These are phyloP conservation scores for Epinotia demarniana DNA, from an alignment of 2,888 invertebrate genomes.

Conservation along the genomic window DNA sequence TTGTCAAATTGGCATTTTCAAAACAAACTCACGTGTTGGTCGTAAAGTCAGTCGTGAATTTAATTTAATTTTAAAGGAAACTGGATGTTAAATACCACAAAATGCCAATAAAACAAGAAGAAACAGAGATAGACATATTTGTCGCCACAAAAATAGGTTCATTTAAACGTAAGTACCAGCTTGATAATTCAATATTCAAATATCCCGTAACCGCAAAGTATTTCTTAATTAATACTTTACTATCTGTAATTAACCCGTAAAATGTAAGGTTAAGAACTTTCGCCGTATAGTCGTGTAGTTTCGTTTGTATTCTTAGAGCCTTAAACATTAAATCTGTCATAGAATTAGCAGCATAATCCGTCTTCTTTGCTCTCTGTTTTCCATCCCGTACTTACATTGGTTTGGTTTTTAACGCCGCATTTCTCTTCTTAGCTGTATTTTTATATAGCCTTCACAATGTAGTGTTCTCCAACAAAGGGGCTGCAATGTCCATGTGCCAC, in stretches of 20 bases:
- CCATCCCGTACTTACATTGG: not conserved
- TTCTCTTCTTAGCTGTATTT: not conserved
- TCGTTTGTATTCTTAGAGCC: not conserved
- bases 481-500: no score
- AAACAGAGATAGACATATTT: conserved; percentile 79
- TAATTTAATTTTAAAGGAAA: not conserved
- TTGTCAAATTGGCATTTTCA: conserved; percentile 28
- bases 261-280: not conserved
- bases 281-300: not conserved
- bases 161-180: conserved; percentile 80
- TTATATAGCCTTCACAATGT: no score
- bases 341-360: not conserved
- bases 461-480: no score
- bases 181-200: not conserved
- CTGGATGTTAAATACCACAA: conserved; percentile 40
- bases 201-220: not conserved
- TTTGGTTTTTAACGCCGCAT: not conserved
- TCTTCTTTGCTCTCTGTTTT: not conserved
- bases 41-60: not conserved
- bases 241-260: not conserved
- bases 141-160: conserved; percentile 83
- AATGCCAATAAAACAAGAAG: conserved; percentile 65
- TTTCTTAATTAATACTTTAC: not conserved
- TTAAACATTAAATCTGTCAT: not conserved
- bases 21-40: conserved; percentile 41